Evolutionary conservation across 2,797 vertebrate genomes (phyloP), one percentile per base, ranked within the genome.

Genomic region (Fistularia commersonii): DNA sequence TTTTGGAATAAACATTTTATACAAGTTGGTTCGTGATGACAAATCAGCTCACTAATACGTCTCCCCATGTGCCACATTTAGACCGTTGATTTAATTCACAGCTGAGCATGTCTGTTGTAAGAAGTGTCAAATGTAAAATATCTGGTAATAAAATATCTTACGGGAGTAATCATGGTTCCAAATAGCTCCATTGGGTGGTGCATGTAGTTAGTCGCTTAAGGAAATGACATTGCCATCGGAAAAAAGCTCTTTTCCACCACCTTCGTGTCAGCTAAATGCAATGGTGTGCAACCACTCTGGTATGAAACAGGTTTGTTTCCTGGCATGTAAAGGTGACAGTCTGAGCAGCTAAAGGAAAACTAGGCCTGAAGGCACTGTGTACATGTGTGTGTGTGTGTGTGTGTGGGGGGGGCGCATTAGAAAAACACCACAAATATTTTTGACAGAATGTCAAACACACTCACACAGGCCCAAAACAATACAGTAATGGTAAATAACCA

Each of bases 311-410:
- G 38, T 41, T 47, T 36, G 42, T 32, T 40, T 31, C n/a, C 52
- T 8, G 40, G 33, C 45, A 31, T 37, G 48, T n/a, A 53, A 33
- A 5, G 33, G 45, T 45, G 40, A 47, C 37, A 33, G 46, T 23
- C 42, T 73, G 65, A 71, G 49, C 77, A 47, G 74, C 47, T 23
- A 35, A 72, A 44, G 51, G 38, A 2, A 15, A 55, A 49, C 58
- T 34, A 53, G 41, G 34, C n/a, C 35, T 31, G 6, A 15, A n/a
- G 37, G 41, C 11, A 36, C 7, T 2, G 35, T 23, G 23, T 23
- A 4, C 4, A 6, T 36, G 6, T 7, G 35, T 7, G 35, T 7
- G 35, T 7, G 35, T 7, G 48, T 51, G 6, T 23, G 23, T 23
- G 23, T 23, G 23, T 23, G 23, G 2, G 23, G 2, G 23, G 38